phyloP scores from a whole-genome alignment of 1,140 invertebrate species.

The Macrosteles quadrilineatus region DNA sequence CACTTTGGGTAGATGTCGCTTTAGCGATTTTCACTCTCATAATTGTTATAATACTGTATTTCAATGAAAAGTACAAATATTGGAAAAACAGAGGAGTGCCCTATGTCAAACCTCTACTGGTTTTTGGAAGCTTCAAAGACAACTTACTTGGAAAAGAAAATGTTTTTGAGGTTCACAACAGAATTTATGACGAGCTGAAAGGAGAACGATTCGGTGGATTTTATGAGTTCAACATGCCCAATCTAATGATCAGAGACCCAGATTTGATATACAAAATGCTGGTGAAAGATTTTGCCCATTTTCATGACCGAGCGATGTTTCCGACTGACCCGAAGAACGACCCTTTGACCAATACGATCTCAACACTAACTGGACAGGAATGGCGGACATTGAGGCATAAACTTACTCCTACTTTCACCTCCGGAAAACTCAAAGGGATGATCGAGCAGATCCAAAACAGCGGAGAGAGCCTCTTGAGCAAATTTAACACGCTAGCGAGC shows the following conservation, averaged over 20 bases:
- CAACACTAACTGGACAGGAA: constrained; percentile 51
- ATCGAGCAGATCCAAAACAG: constrained; percentile 52
- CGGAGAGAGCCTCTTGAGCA: constrained; percentile 47
- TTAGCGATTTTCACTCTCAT: background rate
- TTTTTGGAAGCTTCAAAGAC: constrained; percentile 46
- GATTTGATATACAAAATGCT: constrained; percentile 57
- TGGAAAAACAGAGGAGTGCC: constrained; percentile 53
- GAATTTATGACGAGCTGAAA: constrained; percentile 32
- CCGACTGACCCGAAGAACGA: constrained; percentile 54
- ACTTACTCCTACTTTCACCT: constrained; percentile 58
- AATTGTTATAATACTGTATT: constrained; percentile 26
- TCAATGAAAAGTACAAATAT: constrained; percentile 46
- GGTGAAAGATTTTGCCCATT: constrained; percentile 58
- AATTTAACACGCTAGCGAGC: constrained; percentile 48
- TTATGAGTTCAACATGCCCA: constrained; percentile 47
- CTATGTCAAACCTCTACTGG: constrained; percentile 42
- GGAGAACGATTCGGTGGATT: constrained; percentile 40
- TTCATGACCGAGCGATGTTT: constrained; percentile 51
- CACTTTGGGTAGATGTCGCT: background rate
- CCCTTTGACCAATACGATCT: constrained; percentile 56
- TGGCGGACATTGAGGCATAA: constrained; percentile 57
- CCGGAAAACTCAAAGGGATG: constrained; percentile 59
- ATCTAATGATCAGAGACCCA: constrained; percentile 56
- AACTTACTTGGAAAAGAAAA: constrained; percentile 1
- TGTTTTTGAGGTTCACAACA: constrained; percentile 10